A percentile compares a stretch with the other conserved stretches of the same genome.
Conservation (phyloP, 2,113 vertebrate genomes). For the Muntiacus reevesi region DNA sequence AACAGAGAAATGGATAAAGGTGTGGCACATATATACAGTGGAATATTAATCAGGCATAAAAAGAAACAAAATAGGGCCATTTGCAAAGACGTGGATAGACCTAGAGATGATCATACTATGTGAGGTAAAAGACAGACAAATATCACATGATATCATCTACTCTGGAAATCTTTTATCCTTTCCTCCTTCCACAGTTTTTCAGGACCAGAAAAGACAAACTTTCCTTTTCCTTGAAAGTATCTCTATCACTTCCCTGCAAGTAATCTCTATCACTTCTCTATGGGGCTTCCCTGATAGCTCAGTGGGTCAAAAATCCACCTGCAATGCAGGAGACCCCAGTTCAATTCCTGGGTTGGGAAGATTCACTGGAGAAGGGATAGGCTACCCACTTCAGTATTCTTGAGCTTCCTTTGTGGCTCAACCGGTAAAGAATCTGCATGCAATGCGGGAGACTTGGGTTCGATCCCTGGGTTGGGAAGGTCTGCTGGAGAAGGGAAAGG, state of each 20-base stretch:
- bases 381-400: not conserved
- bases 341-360: not conserved
- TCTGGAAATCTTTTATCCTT: not conserved
- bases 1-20: not conserved
- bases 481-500: not conserved
- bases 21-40: not conserved
- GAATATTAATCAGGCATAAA: not conserved
- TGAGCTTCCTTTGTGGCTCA: not conserved
- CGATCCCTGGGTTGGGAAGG: not conserved
- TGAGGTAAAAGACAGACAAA: not conserved
- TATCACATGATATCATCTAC: not conserved
- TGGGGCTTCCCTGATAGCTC: not conserved
- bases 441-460: not conserved
- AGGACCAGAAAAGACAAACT: not conserved
- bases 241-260: not conserved
- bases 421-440: not conserved
- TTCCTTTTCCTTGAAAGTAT: not conserved
- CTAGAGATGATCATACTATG: not conserved
- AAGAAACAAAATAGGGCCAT: not conserved
- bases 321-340: not conserved
- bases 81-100: not conserved
- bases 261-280: not conserved
- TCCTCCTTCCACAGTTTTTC: not conserved
- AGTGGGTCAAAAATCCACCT: not conserved
- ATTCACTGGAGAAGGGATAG: not conserved